Evolutionary conservation across 2,113 vertebrate species (phyloP).

Genomic region (Nansenia antarctica): DNA sequence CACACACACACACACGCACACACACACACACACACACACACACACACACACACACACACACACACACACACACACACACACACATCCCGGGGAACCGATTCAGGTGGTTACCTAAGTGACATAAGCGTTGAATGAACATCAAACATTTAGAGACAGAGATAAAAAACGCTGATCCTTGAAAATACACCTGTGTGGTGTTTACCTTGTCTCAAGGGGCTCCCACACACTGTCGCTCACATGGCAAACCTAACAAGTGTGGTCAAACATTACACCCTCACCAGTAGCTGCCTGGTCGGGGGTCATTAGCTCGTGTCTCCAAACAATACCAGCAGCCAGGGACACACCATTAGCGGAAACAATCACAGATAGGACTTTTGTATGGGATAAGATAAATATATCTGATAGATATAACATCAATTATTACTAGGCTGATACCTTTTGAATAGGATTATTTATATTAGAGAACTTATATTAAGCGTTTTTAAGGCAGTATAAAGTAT

Average conservation of each 20-base stretch:
- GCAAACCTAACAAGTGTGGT: conserved; percentile 50
- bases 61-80: no score
- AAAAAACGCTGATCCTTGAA: conserved; percentile 72
- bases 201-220: conserved; percentile 64
- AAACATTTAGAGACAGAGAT: conserved; percentile 73
- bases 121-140: conserved; percentile 65
- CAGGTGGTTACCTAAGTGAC: conserved; percentile 64
- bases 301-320: not conserved
- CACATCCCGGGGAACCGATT: conserved; percentile 45
- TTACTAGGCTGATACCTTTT: no score
- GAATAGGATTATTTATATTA: no score
- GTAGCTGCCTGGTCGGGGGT: conserved; percentile 1
- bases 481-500: not conserved
- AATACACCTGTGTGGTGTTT: conserved; percentile 80
- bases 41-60: no score
- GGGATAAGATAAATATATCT: not conserved
- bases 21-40: no score
- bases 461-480: no score
- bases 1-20: no score
- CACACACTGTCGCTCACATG: conserved; percentile 46
- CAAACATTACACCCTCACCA: conserved; percentile 53
- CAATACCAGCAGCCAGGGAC: not conserved
- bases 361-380: not conserved
- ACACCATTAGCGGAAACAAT: not conserved
- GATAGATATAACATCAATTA: not conserved